These are phyloP conservation scores for Xiphorhynchus erythropygius DNA, from an alignment of 2,797 vertebrate species.

Conservation along the genomic window DNA sequence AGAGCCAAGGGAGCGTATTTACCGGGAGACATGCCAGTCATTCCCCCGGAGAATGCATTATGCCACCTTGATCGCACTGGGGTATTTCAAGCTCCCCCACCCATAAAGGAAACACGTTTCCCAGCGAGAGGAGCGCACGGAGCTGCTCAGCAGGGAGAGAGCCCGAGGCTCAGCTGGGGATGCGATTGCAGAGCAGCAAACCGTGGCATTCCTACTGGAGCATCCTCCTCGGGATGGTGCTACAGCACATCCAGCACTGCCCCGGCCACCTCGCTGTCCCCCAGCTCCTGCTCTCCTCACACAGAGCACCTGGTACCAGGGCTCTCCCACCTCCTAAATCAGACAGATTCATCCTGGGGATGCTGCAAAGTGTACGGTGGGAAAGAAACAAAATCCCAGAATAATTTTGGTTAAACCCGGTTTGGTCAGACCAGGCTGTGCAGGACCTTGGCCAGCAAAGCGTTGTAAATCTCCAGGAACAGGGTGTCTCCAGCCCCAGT, in stretches of 20 bases:
- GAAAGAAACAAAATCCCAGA: background rate
- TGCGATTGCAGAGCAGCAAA: background rate
- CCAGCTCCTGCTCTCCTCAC: background rate
- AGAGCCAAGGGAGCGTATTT: background rate
- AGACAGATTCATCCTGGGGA: accelerated
- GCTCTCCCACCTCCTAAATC: background rate
- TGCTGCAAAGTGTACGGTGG: background rate
- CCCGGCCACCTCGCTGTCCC: background rate
- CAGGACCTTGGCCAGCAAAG: background rate
- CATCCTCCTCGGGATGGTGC: background rate
- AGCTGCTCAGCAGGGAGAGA: background rate
- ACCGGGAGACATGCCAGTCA: background rate
- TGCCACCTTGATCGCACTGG: background rate
- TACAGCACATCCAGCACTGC: accelerated
- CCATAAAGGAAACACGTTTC: background rate
- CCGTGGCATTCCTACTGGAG: background rate
- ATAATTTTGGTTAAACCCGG: accelerated
- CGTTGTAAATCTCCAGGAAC: accelerated
- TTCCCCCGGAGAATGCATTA: background rate
- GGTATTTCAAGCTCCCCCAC: background rate
- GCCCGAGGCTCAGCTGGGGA: background rate
- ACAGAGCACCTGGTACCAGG: background rate
- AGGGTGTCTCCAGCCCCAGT: background rate
- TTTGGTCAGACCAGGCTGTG: background rate
- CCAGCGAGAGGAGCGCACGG: accelerated